Percentiles rank a stretch among this genome's conserved stretches.
Conservation (phyloP, 2,113 vertebrate genomes). For the Dasyornis broadbenti region DNA sequence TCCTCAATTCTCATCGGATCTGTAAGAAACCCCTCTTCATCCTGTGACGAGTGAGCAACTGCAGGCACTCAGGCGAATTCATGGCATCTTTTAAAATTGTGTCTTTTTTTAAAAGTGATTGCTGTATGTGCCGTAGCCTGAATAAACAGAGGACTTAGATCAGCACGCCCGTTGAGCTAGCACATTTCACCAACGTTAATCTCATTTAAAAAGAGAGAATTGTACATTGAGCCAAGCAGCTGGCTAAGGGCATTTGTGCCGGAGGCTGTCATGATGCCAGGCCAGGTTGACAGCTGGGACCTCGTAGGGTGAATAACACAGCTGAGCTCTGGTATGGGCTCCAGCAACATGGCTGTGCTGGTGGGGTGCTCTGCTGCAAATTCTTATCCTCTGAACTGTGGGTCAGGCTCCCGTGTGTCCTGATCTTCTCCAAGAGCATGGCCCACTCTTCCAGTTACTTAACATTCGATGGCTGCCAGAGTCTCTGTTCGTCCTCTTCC, state of each 20-base stretch:
- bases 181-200: constrained; percentile 9
- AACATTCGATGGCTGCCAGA: rapidly evolving
- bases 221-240: constrained; percentile 8
- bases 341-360: neutral
- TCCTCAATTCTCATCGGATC: neutral
- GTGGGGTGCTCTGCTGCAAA: neutral
- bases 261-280: neutral
- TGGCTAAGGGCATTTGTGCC: constrained; percentile 14
- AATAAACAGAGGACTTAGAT: neutral
- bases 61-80: neutral
- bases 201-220: constrained; percentile 31
- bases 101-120: neutral
- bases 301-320: neutral
- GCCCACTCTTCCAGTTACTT: neutral
- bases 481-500: neutral
- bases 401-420: neutral
- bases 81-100: neutral
- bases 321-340: neutral
- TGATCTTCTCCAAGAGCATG: neutral
- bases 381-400: neutral
- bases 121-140: neutral
- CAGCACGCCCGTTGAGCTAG: neutral
- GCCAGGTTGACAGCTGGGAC: constrained; percentile 57
- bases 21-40: neutral
- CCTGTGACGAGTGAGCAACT: neutral